Percentiles rank a stretch among this genome's conserved stretches.
Conservation (phyloP, 2,888 invertebrate species). For the Falcaria lacertinaria region DNA sequence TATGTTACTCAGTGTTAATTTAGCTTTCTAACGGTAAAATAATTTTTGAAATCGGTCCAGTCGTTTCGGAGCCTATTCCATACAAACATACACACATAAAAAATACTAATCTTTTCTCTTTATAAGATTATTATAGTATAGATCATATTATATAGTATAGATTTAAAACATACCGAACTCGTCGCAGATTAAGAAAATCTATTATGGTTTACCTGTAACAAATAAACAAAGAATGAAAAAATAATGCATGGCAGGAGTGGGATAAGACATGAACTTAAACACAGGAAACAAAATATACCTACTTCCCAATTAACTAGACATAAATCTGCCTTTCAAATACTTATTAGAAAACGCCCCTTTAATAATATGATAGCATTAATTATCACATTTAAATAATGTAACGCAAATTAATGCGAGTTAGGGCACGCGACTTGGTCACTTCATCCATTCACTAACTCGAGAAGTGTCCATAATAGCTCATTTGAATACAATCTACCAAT, state of each 20-base stretch:
- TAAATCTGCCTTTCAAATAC: conserved; percentile 33
- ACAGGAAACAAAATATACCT: background rate
- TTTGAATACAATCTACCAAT: conserved; percentile 61
- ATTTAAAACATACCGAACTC: background rate
- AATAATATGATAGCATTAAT: conserved; percentile 57
- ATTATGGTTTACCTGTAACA: conserved; percentile 34
- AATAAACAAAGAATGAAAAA: too few relatives aligned
- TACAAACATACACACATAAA: too few relatives aligned
- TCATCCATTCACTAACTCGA: conserved; percentile 52
- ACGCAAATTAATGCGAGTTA: conserved; percentile 57
- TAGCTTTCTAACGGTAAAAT: too few relatives aligned
- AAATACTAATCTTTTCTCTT: too few relatives aligned
- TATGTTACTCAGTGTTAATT: too few relatives aligned
- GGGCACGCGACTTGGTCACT: conserved; percentile 48
- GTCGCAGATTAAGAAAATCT: background rate
- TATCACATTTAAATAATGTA: conserved; percentile 62
- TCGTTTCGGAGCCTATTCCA: too few relatives aligned
- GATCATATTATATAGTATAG: too few relatives aligned
- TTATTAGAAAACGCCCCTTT: conserved; percentile 45
- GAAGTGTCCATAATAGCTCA: conserved; percentile 52
- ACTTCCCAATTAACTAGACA: conserved; percentile 22
- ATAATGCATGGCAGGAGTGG: too few relatives aligned
- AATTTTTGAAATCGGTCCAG: too few relatives aligned
- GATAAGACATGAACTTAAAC: too few relatives aligned
- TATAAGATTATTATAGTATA: too few relatives aligned